Evolutionary conservation across 2,888 invertebrate genomes (phyloP).

Genomic region (Andrena hattorfiana): DNA sequence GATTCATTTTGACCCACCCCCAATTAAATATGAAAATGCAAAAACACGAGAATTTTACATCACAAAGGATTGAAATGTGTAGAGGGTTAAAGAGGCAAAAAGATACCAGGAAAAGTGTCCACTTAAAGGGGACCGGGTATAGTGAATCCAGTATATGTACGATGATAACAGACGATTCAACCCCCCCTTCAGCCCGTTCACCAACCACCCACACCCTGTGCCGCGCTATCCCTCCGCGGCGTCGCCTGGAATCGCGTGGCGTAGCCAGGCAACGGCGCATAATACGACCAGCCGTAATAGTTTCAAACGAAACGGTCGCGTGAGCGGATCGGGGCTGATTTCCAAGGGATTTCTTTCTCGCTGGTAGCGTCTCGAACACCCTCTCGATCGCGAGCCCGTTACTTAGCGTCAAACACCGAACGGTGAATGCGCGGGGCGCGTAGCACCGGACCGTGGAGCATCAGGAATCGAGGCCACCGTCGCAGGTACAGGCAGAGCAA

Average conservation of each 20-base stretch:
- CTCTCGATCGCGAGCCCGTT: neutral
- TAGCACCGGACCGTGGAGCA: neutral
- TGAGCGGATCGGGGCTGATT: constrained; percentile 47
- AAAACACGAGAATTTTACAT: no score
- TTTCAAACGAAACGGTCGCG: constrained; percentile 74
- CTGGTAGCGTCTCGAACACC: neutral
- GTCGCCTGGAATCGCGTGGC: constrained; percentile 55
- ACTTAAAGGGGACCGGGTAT: no score
- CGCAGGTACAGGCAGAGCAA: constrained; percentile 14
- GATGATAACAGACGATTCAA: no score
- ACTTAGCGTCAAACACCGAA: neutral
- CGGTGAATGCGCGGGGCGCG: constrained; percentile 4
- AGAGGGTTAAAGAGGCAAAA: no score
- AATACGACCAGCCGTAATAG: constrained; percentile 77
- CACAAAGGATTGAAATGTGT: no score
- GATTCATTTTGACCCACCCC: no score
- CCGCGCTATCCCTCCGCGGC: constrained; percentile 42
- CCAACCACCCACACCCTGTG: constrained; percentile 19
- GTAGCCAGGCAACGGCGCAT: constrained; percentile 82
- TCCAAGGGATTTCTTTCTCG: neutral
- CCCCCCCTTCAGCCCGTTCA: neutral
- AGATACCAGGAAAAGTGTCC: no score
- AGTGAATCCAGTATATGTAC: no score
- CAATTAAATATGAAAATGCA: no score
- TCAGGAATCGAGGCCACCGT: constrained; percentile 8